Conservation (phyloP, 2,888 invertebrate species). For the Himalopsyche japonica region DNA sequence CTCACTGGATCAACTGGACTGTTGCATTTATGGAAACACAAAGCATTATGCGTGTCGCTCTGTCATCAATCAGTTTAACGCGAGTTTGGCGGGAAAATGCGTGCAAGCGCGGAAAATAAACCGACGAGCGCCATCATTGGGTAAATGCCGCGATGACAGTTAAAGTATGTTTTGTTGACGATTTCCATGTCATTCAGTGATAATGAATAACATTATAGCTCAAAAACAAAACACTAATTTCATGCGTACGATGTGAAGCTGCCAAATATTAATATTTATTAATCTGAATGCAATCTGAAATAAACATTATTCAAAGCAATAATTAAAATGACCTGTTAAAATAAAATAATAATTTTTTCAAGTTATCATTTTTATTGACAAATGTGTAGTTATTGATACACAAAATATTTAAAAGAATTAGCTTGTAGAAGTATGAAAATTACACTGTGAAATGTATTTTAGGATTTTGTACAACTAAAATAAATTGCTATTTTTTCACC, state of each 20-base stretch:
- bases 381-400: too few species aligned
- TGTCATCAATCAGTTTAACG: neutral
- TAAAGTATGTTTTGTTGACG: neutral
- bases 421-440: too few species aligned
- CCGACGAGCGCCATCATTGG: neutral
- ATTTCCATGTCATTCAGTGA: neutral
- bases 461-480: too few species aligned
- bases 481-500: too few species aligned
- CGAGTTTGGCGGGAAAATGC: neutral
- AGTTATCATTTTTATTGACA: too few species aligned
- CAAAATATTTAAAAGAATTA: too few species aligned
- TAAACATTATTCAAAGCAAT: too few species aligned
- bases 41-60: neutral
- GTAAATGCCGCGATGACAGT: neutral
- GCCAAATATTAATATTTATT: too few species aligned
- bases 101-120: neutral
- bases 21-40: neutral
- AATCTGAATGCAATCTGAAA: too few species aligned
- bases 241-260: neutral
- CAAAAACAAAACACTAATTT: neutral
- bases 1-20: neutral
- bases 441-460: too few species aligned
- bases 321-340: too few species aligned
- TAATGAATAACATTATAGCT: neutral
- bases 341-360: too few species aligned